Percentiles rank a stretch among this genome's conserved stretches.
Conservation (phyloP, 64 coral and sea anemone genomes). For the Actinia tenebrosa region DNA sequence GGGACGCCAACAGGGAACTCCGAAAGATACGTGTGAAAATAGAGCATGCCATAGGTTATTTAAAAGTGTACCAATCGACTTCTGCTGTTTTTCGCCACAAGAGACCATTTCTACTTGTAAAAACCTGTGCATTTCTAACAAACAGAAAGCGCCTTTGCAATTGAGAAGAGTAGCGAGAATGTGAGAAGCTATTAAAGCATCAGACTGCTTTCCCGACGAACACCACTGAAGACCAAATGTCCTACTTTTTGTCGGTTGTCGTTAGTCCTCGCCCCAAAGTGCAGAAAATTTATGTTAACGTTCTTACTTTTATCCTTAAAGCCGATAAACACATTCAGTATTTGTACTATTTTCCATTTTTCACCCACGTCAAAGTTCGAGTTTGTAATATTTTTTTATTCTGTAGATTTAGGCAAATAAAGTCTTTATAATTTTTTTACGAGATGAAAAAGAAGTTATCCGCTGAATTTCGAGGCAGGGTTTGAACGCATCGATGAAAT, state of each 20-base stretch:
- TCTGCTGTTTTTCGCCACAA: slow-evolving; percentile 13
- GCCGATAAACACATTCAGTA: too few species aligned
- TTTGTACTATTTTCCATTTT: too few species aligned
- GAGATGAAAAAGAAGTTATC: too few species aligned
- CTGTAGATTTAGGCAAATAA: too few species aligned
- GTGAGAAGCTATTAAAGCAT: not conserved
- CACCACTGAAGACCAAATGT: not conserved
- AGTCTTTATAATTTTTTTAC: too few species aligned
- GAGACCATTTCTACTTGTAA: slow-evolving; percentile 25
- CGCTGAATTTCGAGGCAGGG: too few species aligned
- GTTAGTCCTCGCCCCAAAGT: not conserved
- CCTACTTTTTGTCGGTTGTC: not conserved
- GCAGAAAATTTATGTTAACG: too few species aligned
- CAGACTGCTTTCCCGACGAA: not conserved
- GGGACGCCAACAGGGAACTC: slow-evolving; percentile 7
- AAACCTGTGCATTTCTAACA: slow-evolving; percentile 5
- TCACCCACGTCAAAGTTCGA: too few species aligned
- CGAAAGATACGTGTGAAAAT: not conserved
- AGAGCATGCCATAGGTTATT: slow-evolving; percentile 2
- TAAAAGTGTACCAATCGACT: not conserved
- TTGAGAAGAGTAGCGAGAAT: not conserved
- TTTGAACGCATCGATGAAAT: too few species aligned
- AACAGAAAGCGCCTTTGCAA: not conserved
- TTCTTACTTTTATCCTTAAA: too few species aligned
- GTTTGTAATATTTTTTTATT: too few species aligned